A percentile compares a stretch with the other conserved stretches of the same genome.
Conservation (phyloP, 2,888 invertebrate species). For the Dryomyza anilis region DNA sequence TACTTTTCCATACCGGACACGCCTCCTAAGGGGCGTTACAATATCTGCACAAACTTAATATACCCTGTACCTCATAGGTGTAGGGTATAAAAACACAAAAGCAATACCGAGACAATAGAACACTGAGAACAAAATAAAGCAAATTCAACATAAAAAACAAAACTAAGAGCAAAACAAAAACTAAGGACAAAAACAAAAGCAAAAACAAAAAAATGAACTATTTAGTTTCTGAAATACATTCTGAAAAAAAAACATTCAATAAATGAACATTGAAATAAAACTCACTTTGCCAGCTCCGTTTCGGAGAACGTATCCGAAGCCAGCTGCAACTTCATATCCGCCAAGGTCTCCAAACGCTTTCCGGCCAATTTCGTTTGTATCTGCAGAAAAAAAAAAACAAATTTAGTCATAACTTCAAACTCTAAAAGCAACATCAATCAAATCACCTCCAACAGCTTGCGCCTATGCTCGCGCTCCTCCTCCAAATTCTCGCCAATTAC, state of each 20-base stretch:
- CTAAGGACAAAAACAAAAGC: constrained; percentile 28
- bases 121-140: too few species aligned
- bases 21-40: too few species aligned
- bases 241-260: too few species aligned
- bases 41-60: too few species aligned
- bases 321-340: constrained; percentile 69
- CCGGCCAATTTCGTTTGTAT: constrained; percentile 68
- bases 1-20: too few species aligned
- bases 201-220: constrained; percentile 7
- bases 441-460: constrained; percentile 52
- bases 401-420: neutral
- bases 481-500: constrained; percentile 73
- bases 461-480: constrained; percentile 64
- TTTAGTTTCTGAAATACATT: too few species aligned
- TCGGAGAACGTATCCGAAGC: constrained; percentile 89
- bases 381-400: constrained; percentile 34
- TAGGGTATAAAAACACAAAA: too few species aligned
- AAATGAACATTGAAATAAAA: neutral
- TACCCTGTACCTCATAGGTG: too few species aligned
- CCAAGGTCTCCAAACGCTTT: constrained; percentile 77
- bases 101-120: too few species aligned
- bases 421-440: too few species aligned
- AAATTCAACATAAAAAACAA: too few species aligned
- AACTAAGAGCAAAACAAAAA: too few species aligned
- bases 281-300: constrained; percentile 79